phyloP scores from a whole-genome alignment of 2,797 vertebrate species.

The Hippoglossus hippoglossus region DNA sequence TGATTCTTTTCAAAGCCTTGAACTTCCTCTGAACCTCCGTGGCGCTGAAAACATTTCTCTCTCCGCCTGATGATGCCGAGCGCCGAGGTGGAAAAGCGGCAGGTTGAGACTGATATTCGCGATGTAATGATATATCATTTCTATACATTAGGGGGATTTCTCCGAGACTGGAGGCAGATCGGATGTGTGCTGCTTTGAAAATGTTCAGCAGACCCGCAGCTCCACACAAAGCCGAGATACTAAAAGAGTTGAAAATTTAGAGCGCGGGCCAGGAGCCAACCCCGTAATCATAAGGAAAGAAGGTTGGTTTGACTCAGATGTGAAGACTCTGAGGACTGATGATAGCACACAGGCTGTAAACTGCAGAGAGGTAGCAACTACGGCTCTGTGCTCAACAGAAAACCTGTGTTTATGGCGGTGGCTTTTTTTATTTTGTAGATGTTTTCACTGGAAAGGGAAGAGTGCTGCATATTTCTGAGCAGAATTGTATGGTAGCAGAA shows the following conservation, averaged over 20 bases:
- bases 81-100: slow-evolving; percentile 12
- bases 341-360: slow-evolving; percentile 34
- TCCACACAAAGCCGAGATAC: slow-evolving; percentile 1
- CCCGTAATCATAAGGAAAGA: slow-evolving; percentile 60
- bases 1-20: neutral
- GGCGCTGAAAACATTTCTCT: neutral
- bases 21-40: neutral
- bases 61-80: slow-evolving; percentile 2
- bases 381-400: neutral
- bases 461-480: slow-evolving; percentile 26
- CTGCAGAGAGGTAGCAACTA: slow-evolving; percentile 33
- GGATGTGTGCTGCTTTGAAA: slow-evolving; percentile 56
- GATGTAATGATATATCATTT: slow-evolving; percentile 53
- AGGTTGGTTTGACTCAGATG: slow-evolving; percentile 47
- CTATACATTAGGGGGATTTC: slow-evolving; percentile 62
- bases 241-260: slow-evolving; percentile 20
- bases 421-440: slow-evolving; percentile 39
- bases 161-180: slow-evolving; percentile 39
- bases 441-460: slow-evolving; percentile 32
- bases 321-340: slow-evolving; percentile 30
- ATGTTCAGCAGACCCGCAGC: slow-evolving; percentile 10
- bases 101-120: slow-evolving; percentile 43
- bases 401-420: slow-evolving; percentile 43
- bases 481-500: slow-evolving; percentile 10
- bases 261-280: slow-evolving; percentile 18